phyloP scores from a whole-genome alignment of 2,888 invertebrate species.

The Eupithecia abbreviata region DNA sequence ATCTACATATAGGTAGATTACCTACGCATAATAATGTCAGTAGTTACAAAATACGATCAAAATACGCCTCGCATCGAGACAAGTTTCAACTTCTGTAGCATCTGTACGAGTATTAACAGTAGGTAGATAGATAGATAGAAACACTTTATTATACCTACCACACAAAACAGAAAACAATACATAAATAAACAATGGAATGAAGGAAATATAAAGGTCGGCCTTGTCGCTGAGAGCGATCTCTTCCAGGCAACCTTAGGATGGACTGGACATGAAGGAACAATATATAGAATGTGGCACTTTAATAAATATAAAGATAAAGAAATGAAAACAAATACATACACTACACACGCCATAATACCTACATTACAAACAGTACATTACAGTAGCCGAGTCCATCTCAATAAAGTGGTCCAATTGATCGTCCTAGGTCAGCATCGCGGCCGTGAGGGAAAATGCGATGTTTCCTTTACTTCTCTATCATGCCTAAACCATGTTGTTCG shows the following conservation, averaged over 20 bases:
- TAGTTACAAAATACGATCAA: neutral
- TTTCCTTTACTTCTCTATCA: neutral
- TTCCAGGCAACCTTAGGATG: no score
- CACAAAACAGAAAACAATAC: no score
- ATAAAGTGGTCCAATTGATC: slow-evolving; percentile 13
- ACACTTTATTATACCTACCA: no score
- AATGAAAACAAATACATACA: no score
- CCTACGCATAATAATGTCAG: neutral
- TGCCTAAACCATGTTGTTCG: neutral
- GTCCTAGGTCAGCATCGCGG: slow-evolving; percentile 1
- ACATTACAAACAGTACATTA: no score
- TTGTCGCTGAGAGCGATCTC: no score
- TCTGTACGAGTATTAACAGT: neutral
- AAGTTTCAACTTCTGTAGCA: neutral
- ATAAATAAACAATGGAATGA: no score
- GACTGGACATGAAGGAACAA: no score
- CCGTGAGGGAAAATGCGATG: slow-evolving; percentile 3
- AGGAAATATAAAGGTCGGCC: no score
- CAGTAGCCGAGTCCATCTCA: neutral
- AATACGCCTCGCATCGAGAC: neutral
- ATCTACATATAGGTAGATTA: neutral
- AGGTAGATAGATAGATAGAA: neutral
- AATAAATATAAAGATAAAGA: no score
- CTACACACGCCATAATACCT: no score
- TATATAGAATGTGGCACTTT: no score